Conservation (phyloP, 2,797 vertebrate species). For the Alectoris magna region DNA sequence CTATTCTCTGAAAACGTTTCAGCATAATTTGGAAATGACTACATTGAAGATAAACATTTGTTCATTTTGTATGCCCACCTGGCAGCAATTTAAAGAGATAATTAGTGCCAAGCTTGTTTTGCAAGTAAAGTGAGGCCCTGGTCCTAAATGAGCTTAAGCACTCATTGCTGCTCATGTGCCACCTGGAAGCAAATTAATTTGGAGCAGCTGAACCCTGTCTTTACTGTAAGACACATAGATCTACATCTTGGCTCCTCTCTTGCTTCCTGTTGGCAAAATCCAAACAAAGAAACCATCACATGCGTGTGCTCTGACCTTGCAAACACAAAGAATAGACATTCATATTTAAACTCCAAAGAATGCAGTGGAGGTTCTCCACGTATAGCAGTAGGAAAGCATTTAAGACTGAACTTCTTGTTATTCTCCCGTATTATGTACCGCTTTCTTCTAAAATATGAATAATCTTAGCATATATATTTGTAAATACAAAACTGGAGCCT, state of each 20-base stretch:
- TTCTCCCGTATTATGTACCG: not conserved
- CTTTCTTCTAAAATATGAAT: not conserved
- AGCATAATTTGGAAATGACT: not conserved
- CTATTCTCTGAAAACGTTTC: not conserved
- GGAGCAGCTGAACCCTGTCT: not conserved
- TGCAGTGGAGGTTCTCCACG: not conserved
- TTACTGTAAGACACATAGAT: not conserved
- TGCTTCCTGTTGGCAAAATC: not conserved
- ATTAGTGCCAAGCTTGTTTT: not conserved
- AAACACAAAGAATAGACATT: not conserved
- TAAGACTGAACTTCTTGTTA: not conserved
- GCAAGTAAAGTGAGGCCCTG: not conserved
- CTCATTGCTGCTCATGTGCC: not conserved
- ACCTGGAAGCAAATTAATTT: not conserved
- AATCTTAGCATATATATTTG: not conserved
- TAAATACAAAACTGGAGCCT: not conserved
- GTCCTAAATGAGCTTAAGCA: not conserved
- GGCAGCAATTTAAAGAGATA: slow-evolving; percentile 4
- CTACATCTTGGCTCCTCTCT: not conserved
- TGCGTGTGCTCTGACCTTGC: not conserved
- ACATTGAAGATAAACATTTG: not conserved
- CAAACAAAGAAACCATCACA: not conserved
- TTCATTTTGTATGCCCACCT: not conserved
- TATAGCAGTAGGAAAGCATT: not conserved
- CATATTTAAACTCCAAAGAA: not conserved